phyloP scores from a whole-genome alignment of 2,113 vertebrate genomes.

The Ailurus styani region DNA sequence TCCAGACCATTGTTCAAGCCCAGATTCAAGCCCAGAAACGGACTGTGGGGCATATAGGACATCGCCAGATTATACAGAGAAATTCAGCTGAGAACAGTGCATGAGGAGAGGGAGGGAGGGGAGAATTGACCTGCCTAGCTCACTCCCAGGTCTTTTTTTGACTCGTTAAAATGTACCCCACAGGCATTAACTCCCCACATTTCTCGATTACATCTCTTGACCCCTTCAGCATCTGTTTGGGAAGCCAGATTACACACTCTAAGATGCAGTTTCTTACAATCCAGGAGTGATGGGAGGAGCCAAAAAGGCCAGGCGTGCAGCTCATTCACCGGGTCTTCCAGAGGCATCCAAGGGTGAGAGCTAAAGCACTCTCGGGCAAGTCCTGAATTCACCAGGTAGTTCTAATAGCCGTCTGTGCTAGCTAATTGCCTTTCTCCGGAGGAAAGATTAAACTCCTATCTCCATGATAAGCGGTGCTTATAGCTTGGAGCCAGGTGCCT shows the following conservation, averaged over 20 bases:
- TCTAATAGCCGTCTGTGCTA: not conserved
- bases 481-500: not conserved
- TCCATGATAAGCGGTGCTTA: not conserved
- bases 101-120: not conserved
- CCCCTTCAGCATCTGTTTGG: not conserved
- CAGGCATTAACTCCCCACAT: not conserved
- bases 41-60: not conserved
- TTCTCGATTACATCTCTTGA: not conserved
- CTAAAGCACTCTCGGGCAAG: not conserved
- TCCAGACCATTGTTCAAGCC: not conserved
- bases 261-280: not conserved
- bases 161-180: not conserved
- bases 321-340: not conserved
- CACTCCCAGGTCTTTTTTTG: not conserved
- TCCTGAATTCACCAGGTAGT: not conserved
- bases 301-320: not conserved
- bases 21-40: not conserved
- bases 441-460: not conserved
- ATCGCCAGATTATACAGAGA: not conserved
- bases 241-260: not conserved
- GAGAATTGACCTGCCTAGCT: not conserved
- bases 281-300: not conserved
- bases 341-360: not conserved
- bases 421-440: not conserved
- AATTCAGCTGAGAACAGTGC: not conserved